phyloP scores from a whole-genome alignment of 2,113 vertebrate genomes.

The Notiomystis cincta region DNA sequence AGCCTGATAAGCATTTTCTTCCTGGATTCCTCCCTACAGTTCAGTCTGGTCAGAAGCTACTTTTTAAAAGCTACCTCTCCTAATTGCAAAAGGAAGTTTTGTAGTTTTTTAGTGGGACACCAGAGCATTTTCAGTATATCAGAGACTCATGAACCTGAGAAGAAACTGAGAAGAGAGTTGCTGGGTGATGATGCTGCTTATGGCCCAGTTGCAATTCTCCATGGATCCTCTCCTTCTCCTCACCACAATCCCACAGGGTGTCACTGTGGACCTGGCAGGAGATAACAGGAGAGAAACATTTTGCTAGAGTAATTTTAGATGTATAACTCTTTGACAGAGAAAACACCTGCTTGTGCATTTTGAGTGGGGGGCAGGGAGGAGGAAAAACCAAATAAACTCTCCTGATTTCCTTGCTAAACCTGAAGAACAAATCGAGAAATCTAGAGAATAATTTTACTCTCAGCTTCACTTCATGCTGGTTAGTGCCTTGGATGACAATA shows the following conservation, averaged over 20 bases:
- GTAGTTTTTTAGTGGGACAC: not conserved
- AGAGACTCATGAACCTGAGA: not conserved
- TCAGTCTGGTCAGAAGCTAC: not conserved
- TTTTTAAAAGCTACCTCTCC: not conserved
- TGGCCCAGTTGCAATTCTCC: not conserved
- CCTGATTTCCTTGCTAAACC: not conserved
- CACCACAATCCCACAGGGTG: not conserved
- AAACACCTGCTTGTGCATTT: not conserved
- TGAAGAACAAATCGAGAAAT: not conserved
- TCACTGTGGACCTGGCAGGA: not conserved
- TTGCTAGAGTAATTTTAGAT: not conserved
- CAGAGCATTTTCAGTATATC: not conserved
- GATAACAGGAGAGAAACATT: not conserved
- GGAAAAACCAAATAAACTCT: accelerated
- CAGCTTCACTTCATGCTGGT: not conserved
- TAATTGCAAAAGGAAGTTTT: not conserved
- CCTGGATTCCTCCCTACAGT: not conserved
- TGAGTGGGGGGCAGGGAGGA: accelerated
- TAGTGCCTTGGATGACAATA: not conserved
- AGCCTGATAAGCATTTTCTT: not conserved
- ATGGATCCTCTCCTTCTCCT: not conserved
- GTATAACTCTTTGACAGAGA: not conserved
- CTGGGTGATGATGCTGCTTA: not conserved
- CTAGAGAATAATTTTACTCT: not conserved
- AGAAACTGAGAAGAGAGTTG: not conserved